These are phyloP conservation scores for Chamaedrilus cognettii DNA, from an alignment of 2,888 invertebrate genomes.

Conservation along the genomic window DNA sequence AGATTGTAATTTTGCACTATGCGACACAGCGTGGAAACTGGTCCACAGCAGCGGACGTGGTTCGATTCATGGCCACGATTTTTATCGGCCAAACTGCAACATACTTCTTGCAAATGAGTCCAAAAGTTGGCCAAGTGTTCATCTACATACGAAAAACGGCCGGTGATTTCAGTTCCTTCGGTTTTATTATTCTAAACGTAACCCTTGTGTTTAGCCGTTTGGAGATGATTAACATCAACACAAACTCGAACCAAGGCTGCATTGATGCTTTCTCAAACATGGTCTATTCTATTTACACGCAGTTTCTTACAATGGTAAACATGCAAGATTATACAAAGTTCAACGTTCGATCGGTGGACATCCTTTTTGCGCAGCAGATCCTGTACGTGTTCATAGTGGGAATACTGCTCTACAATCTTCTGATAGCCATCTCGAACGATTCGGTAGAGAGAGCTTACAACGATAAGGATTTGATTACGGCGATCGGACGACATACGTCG, in stretches of 20 bases:
- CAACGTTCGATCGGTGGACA: neutral
- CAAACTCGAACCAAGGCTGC: constrained; percentile 12
- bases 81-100: neutral
- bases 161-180: neutral
- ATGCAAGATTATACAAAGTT: neutral
- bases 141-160: neutral
- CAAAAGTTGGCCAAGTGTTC: constrained; percentile 3
- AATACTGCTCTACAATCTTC: constrained; percentile 5
- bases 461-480: neutral
- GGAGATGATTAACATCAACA: constrained; percentile 7
- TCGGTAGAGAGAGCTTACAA: neutral
- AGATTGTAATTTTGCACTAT: neutral
- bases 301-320: constrained; percentile 3
- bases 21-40: neutral
- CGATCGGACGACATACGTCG: neutral
- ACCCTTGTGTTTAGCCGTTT: neutral
- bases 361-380: neutral
- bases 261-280: constrained; percentile 7
- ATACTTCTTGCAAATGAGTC: constrained; percentile 10
- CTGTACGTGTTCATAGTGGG: constrained; percentile 4
- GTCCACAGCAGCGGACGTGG: neutral
- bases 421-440: constrained; percentile 10
- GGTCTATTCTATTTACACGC: neutral
- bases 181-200: neutral
- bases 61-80: neutral